phyloP scores from a whole-genome alignment of 2,888 invertebrate species.

The Rhamnusium bicolor region DNA sequence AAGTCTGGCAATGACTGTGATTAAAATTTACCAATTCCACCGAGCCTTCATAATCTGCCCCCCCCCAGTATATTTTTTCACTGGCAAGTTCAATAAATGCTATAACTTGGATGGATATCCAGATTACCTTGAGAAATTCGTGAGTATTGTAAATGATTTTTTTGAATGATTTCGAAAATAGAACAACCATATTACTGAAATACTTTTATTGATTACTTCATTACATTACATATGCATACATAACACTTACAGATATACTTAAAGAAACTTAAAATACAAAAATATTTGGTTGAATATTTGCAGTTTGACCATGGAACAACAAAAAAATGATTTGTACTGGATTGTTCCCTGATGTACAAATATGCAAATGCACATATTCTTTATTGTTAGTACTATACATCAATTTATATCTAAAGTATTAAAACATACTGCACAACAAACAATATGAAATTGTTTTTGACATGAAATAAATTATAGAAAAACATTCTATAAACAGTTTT shows the following conservation, averaged over 20 bases:
- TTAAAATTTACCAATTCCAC: no score
- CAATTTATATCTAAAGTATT: constrained; percentile 44
- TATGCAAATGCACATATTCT: constrained; percentile 47
- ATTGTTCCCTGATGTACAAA: constrained; percentile 61
- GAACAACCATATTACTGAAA: constrained; percentile 15
- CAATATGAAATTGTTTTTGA: constrained; percentile 4
- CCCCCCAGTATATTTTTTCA: no score
- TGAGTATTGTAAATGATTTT: no score
- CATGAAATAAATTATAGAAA: background rate
- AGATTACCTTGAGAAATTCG: no score
- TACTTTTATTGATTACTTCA: constrained; percentile 38
- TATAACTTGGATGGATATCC: no score
- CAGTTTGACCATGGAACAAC: constrained; percentile 55
- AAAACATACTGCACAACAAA: constrained; percentile 19
- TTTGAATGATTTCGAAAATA: background rate
- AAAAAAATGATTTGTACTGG: constrained; percentile 62
- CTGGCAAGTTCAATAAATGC: no score
- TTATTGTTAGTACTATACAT: constrained; percentile 57
- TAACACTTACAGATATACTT: constrained; percentile 37
- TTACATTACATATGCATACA: constrained; percentile 38
- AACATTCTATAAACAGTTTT: no score
- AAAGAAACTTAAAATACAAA: constrained; percentile 61
- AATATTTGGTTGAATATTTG: constrained; percentile 66
- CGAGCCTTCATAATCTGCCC: no score
- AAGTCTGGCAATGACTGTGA: no score